phyloP scores from a whole-genome alignment of 2,797 vertebrate species.

The Alectoris magna region DNA sequence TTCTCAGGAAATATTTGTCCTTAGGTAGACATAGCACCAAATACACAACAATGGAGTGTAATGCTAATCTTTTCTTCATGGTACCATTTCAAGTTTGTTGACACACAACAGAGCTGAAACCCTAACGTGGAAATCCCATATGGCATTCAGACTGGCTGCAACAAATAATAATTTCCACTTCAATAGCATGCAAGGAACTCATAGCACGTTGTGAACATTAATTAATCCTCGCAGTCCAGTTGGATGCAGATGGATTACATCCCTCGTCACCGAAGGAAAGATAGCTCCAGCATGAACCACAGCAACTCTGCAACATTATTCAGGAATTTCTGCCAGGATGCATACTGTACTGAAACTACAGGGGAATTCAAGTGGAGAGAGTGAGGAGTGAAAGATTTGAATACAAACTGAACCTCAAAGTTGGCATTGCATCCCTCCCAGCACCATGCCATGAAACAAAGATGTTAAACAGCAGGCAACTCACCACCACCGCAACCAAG shows the following conservation, averaged over 20 bases:
- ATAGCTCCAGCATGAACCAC: neutral
- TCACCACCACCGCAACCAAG: neutral
- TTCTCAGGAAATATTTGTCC: neutral
- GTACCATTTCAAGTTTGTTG: neutral
- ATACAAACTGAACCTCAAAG: constrained; percentile 14
- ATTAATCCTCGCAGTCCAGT: constrained; percentile 30
- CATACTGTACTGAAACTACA: neutral
- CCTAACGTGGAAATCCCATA: constrained; percentile 4
- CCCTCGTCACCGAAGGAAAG: neutral
- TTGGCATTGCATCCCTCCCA: neutral
- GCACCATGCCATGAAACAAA: neutral
- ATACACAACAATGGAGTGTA: neutral
- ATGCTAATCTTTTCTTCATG: neutral
- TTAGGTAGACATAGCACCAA: neutral
- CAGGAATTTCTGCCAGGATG: neutral
- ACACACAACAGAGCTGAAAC: neutral
- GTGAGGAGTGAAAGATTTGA: neutral
- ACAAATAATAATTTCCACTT: constrained; percentile 45
- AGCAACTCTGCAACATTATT: neutral
- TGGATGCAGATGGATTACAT: constrained; percentile 9
- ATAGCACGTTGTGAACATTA: neutral
- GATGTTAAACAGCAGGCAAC: constrained; percentile 42
- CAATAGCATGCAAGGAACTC: neutral
- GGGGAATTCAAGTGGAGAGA: neutral
- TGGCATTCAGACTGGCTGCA: neutral